phyloP scores from a whole-genome alignment of 2,888 invertebrate genomes.

The Hydropsyche betteni region DNA sequence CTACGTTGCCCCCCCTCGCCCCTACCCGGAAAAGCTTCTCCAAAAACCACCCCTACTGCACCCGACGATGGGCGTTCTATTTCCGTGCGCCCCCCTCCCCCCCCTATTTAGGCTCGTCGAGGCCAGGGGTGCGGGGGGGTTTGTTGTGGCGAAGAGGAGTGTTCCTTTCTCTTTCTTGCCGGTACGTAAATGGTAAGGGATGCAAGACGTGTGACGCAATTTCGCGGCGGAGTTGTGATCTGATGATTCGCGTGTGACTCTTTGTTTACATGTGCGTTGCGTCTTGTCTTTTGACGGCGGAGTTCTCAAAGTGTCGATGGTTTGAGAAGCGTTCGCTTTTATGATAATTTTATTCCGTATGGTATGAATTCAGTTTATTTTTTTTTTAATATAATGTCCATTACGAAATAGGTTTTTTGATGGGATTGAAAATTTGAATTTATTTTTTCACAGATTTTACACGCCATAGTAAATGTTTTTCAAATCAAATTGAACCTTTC shows the following conservation, averaged over 20 bases:
- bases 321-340: too few relatives aligned
- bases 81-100: constrained; percentile 35
- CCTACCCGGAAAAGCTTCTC: neutral
- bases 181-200: too few relatives aligned
- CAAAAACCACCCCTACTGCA: too few relatives aligned
- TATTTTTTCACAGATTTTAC: too few relatives aligned
- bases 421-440: too few relatives aligned
- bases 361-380: too few relatives aligned
- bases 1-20: constrained; percentile 5
- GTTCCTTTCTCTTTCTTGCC: neutral
- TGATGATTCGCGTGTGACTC: neutral
- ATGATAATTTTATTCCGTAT: too few relatives aligned
- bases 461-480: too few relatives aligned
- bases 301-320: constrained; percentile 1
- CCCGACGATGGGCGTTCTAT: constrained; percentile 41
- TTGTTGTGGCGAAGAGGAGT: constrained; percentile 37
- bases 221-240: neutral
- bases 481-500: too few relatives aligned
- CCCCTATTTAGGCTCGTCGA: neutral
- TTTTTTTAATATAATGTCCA: too few relatives aligned
- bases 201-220: constrained; percentile 8
- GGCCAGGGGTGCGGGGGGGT: constrained; percentile 19
- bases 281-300: neutral
- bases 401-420: too few relatives aligned
- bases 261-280: too few relatives aligned